phyloP scores from a whole-genome alignment of 2,797 vertebrate species.

The Pogonophryne albipinna region DNA sequence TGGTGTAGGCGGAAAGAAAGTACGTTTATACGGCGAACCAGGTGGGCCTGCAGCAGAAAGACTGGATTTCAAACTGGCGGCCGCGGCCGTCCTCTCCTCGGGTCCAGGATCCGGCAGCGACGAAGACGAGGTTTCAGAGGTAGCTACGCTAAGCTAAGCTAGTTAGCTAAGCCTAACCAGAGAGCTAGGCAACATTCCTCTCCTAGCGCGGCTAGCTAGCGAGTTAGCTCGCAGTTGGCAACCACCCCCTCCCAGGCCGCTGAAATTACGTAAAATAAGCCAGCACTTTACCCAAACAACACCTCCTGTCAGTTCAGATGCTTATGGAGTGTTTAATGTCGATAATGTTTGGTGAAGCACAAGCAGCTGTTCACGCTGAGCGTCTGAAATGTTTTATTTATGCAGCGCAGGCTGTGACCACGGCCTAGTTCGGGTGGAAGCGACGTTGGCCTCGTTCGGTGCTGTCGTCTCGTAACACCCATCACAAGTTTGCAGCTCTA shows the following conservation, averaged over 20 bases:
- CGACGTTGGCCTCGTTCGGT: constrained; percentile 79
- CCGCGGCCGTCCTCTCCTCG: constrained; percentile 92
- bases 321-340: constrained; percentile 32
- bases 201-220: constrained; percentile 77
- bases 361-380: constrained; percentile 54
- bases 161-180: constrained; percentile 76
- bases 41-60: constrained; percentile 89
- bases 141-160: constrained; percentile 84
- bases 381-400: constrained; percentile 83
- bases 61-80: constrained; percentile 98
- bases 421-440: constrained; percentile 85
- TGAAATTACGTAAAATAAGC: constrained; percentile 77
- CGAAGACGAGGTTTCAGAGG: constrained; percentile 99
- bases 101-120: constrained; percentile 96
- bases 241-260: constrained; percentile 80
- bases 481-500: constrained; percentile 75
- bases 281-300: constrained; percentile 32
- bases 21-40: constrained; percentile 94
- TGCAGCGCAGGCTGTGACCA: constrained; percentile 79
- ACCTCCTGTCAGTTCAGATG: constrained; percentile 2
- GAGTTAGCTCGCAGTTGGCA: constrained; percentile 78
- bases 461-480: constrained; percentile 78
- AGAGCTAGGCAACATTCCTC: constrained; percentile 79
- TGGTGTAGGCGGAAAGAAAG: constrained; percentile 94
- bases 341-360: constrained; percentile 49